These are phyloP conservation scores for Fistularia tabacaria DNA, from an alignment of 2,797 vertebrate genomes.

Conservation along the genomic window DNA sequence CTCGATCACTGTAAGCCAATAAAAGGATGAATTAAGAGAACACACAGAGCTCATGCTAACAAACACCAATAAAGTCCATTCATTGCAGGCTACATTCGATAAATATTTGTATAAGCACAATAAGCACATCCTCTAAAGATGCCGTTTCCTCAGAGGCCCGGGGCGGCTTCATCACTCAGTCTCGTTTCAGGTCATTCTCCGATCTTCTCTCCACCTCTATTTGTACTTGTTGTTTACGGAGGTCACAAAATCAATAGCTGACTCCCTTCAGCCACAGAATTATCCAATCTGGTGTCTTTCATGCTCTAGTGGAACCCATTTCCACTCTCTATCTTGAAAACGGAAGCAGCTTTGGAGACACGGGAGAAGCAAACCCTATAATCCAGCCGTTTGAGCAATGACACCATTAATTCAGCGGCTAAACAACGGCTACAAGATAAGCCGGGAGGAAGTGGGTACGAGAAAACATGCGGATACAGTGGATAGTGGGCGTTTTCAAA, in stretches of 20 bases:
- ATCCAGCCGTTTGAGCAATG: slow-evolving; percentile 14
- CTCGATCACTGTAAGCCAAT: no score
- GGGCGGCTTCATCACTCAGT: background rate
- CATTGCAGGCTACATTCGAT: no score
- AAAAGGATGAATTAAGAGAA: no score
- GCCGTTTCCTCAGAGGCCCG: no score
- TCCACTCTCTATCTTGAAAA: slow-evolving; percentile 41
- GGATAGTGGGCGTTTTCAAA: slow-evolving; percentile 13
- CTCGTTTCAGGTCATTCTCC: slow-evolving; percentile 2
- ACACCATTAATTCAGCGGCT: slow-evolving; percentile 19
- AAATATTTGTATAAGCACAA: no score
- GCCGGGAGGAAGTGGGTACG: background rate
- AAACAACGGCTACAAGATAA: slow-evolving; percentile 7
- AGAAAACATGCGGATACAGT: background rate
- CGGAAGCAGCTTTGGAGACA: slow-evolving; percentile 21
- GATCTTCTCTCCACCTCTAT: slow-evolving; percentile 5
- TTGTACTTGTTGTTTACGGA: slow-evolving; percentile 21
- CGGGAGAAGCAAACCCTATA: slow-evolving; percentile 18
- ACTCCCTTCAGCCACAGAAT: slow-evolving; percentile 42
- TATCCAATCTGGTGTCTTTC: slow-evolving; percentile 34
- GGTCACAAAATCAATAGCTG: slow-evolving; percentile 45
- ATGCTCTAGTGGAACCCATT: slow-evolving; percentile 39
- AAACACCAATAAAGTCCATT: no score
- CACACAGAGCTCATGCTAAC: no score
- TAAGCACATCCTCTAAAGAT: no score